Evolutionary conservation across 2,888 invertebrate species (phyloP).

Genomic region (Busseola fusca): DNA sequence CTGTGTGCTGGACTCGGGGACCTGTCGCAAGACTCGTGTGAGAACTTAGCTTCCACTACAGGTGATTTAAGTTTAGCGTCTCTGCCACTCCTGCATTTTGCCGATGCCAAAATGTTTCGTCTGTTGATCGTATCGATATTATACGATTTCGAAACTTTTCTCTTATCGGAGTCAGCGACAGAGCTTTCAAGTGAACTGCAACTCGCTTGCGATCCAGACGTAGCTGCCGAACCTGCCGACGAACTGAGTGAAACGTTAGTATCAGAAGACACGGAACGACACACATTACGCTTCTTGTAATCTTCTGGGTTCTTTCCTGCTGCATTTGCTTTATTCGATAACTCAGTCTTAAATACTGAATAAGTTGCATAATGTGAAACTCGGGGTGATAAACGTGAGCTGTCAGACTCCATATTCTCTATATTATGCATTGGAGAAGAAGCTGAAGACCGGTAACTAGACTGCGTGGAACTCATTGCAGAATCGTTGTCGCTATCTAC

Average conservation of each 20-base stretch:
- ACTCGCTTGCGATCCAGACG: slow-evolving; percentile 93
- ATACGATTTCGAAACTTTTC: slow-evolving; percentile 92
- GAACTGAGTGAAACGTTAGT: slow-evolving; percentile 92
- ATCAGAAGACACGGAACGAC: slow-evolving; percentile 92
- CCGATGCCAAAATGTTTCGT: slow-evolving; percentile 95
- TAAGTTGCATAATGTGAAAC: slow-evolving; percentile 81
- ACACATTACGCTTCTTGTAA: slow-evolving; percentile 89
- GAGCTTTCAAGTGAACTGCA: slow-evolving; percentile 91
- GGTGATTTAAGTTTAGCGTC: slow-evolving; percentile 92
- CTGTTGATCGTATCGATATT: slow-evolving; percentile 95
- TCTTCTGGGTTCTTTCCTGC: slow-evolving; percentile 80
- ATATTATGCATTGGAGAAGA: slow-evolving; percentile 93
- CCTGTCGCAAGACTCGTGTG: slow-evolving; percentile 88
- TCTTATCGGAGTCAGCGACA: slow-evolving; percentile 90
- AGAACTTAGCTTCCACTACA: slow-evolving; percentile 92
- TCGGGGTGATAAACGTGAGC: slow-evolving; percentile 86
- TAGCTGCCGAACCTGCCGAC: slow-evolving; percentile 92
- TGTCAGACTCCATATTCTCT: slow-evolving; percentile 88
- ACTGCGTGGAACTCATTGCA: slow-evolving; percentile 95
- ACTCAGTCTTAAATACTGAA: slow-evolving; percentile 83
- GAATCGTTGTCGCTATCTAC: slow-evolving; percentile 96
- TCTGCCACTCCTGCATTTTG: slow-evolving; percentile 94
- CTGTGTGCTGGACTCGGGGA: slow-evolving; percentile 86
- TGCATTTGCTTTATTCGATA: slow-evolving; percentile 76
- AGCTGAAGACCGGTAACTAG: slow-evolving; percentile 93